Base-by-base conservation (phyloP, 2,888 invertebrate genomes). In the Trissolcus brochymenae region DNA sequence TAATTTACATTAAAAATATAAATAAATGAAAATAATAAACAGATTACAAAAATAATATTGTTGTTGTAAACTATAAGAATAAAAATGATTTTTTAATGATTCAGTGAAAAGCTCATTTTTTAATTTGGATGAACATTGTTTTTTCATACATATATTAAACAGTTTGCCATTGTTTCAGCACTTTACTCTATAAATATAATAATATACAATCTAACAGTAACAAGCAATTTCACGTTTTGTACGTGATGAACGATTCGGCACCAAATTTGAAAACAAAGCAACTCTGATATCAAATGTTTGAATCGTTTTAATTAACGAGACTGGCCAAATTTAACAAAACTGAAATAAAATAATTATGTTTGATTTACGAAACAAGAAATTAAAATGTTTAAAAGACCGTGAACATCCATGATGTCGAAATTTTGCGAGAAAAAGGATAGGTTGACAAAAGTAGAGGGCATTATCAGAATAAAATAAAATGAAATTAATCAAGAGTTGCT, bases 331-430 rank as follows among this genome's bases (percentile, higher is more conserved):
- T 68, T 54, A 55, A 49, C 46, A 60, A 46, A 40, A 53, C 53
- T 60, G 59, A 6, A n/a, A 53, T 35, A 29, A 46, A 59, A 55
- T 61, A 54, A 54, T 68, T 55, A 68, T 61, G 60, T 60, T 11
- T 40, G 7, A 68, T 61, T 55, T 57, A 49, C 55, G 21, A 35
- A 16, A 11, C 11, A 29, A 29, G 19, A 43, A 51, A 46, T 54
- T 49, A 59, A 57, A 62, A 62, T 41, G 56, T 40, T 56, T 56
- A 70, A 62, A 61, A 50, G 55, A 4, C n/a, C 41, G 41, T 40
- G 17, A 54, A 60, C 16, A 51, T 55, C 21, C 35, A 46, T 50
- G 40, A 40, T 7, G 19, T 13, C 21, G 50, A 56, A 49, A 13
- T 57, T 57, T 21, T 43, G 19, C 14, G 40, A 21, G 43, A 6